Conservation (phyloP, 2,888 invertebrate species). For the Pocota personata region DNA sequence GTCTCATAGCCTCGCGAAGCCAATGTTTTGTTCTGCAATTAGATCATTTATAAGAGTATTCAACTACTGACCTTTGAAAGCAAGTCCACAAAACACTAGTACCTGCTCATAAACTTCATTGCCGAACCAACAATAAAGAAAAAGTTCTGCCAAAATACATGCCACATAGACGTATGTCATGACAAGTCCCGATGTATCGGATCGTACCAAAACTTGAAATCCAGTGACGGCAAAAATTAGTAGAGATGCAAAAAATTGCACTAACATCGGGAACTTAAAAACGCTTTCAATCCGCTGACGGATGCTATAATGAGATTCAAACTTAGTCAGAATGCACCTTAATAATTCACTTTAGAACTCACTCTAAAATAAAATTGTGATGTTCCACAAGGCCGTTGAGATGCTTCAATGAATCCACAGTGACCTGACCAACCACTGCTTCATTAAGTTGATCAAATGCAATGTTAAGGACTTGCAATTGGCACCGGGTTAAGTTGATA, state of each 20-base stretch:
- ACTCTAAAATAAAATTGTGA: slow-evolving; percentile 26
- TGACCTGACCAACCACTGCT: slow-evolving; percentile 35
- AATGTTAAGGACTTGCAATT: slow-evolving; percentile 76
- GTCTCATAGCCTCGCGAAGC: slow-evolving; percentile 75
- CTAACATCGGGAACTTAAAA: slow-evolving; percentile 76
- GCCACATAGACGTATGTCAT: slow-evolving; percentile 76
- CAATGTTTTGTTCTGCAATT: slow-evolving; percentile 76
- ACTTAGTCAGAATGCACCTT: not conserved
- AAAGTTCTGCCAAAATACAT: slow-evolving; percentile 77
- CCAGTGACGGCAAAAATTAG: slow-evolving; percentile 77
- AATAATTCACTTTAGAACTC: not conserved
- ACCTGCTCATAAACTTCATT: slow-evolving; percentile 77
- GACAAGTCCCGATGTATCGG: slow-evolving; percentile 71
- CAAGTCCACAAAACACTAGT: too few relatives aligned
- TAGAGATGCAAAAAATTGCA: slow-evolving; percentile 77
- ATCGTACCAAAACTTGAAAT: slow-evolving; percentile 76
- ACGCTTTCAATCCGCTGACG: slow-evolving; percentile 76
- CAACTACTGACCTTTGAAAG: not conserved
- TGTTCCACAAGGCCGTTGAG: slow-evolving; percentile 21
- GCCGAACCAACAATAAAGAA: slow-evolving; percentile 78
- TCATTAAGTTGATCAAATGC: slow-evolving; percentile 75
- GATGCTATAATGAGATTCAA: slow-evolving; percentile 65
- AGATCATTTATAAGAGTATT: not conserved
- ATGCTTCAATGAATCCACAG: not conserved
- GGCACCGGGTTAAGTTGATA: slow-evolving; percentile 78